phyloP scores from a whole-genome alignment of 2,113 vertebrate genomes.

The Prunella fulvescens region DNA sequence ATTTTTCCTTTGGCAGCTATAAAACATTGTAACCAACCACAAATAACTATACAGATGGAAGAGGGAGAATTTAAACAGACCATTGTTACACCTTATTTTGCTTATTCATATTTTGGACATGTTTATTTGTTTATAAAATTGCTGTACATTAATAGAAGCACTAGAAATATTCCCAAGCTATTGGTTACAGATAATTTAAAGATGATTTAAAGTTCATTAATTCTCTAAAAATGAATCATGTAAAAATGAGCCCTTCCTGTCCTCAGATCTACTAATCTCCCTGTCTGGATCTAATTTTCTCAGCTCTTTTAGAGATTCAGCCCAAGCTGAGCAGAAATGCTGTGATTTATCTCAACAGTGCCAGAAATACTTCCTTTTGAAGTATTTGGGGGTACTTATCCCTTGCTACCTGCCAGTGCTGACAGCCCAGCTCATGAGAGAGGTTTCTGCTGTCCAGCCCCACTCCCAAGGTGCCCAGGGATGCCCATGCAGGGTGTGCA shows the following conservation, averaged over 20 bases:
- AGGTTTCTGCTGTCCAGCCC: background rate
- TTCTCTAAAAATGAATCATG: background rate
- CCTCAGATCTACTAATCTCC: background rate
- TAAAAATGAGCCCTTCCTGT: background rate
- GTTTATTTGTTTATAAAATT: slow-evolving; percentile 5
- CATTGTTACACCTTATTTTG: background rate
- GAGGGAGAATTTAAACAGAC: background rate
- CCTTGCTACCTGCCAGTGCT: background rate
- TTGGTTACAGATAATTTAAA: background rate
- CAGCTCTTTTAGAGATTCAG: background rate
- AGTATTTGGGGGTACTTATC: background rate
- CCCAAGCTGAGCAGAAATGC: background rate
- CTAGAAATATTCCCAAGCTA: background rate
- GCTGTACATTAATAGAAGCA: background rate
- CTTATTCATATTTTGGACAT: background rate
- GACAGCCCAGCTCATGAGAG: background rate
- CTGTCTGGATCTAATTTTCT: background rate
- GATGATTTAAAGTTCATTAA: background rate
- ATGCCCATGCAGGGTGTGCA: accelerated
- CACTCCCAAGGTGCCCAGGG: background rate
- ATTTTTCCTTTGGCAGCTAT: background rate
- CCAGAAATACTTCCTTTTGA: background rate
- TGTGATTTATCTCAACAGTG: background rate
- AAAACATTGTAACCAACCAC: background rate
- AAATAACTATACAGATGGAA: background rate